Evolutionary conservation across 2,888 invertebrate species (phyloP), one percentile per base, ranked within the genome.

Genomic region (Pollenia labialis): DNA sequence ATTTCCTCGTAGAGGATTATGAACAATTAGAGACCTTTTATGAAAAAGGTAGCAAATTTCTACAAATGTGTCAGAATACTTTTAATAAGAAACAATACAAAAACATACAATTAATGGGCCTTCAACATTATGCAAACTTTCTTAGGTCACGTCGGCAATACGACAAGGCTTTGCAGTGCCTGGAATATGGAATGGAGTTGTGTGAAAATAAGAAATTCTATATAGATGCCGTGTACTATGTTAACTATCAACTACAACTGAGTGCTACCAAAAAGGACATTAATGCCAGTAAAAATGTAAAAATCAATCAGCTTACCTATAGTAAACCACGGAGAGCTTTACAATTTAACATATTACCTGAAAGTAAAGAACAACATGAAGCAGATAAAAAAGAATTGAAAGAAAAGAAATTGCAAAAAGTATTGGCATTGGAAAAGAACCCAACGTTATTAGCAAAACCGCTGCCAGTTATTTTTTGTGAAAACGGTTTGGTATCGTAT

Each of bases 41-140:
- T 80, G 86, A 83, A 23, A 76, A 83, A 64, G 89, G 91, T 0
- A 83, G 87, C 6, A 66, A 86, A 10, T 93, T 91, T 91, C 52
- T 76, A 14, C 60, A 62, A 7, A 85, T 81, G 90, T 60, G 52
- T 16, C 85, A 88, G 16, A 87, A 76, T 83, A 14, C 14, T 74
- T 77, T 66, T 14, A 60, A 50, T 84, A 84, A 50, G n/a, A 77
- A 77, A 87, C 89, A 62, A 54, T 89, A 87, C 42, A 88, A 89
- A 66, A 85, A 89, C 12, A 86, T 90, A 82, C 79, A 89, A 72
- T 85, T 90, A 4, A 71, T 92, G 76, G 88, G 89, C 42, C 71
- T 89, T 46, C 88, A 91, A 16, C 91, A 91, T 18, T 91, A 91
- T 62, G 88, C 90, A 1, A 92, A 93, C 81, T 90, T 89, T 52